Evolutionary conservation across 30 jellyfish, hydroid and myxozoan species (phyloP), one percentile per base, ranked within the genome.

Genomic region (Clytia hemisphaerica): DNA sequence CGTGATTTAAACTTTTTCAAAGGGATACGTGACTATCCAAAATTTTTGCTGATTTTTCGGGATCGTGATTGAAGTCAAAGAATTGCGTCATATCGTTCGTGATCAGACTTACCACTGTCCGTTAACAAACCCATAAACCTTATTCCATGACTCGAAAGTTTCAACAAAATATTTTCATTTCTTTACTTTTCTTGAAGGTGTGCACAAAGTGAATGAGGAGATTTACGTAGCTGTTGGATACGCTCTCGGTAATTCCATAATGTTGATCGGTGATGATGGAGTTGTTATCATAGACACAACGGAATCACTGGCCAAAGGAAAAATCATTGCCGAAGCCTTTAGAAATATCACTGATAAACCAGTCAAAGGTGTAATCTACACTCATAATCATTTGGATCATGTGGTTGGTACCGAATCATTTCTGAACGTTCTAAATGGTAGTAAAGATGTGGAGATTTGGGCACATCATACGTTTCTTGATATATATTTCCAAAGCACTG

Each of bases 261-360:
- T 58, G 71, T 58, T 58, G 58, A 58, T 58, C 37, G 71, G 71
- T 7, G 71, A 58, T 18, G 29, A 37, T 7, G 71, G 71, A 22
- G 37, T 58, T 21, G 71, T 58, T 21, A 58, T 58, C 1, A 45
- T 58, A 9, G 71, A 58, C 15, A 58, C 71, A 12, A 58, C 71
- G 16, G 71, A 58, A 21, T 58, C 71, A 58, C 21, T 21, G 21
- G 21, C 5, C 2, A 45, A 37, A 22, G 44, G 45, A 58, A 9
- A 36, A 0, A 27, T 21, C 14, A 58, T 58, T 24, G n/a, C 24
- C 37, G 29, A 58, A 58, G 45, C 27, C 14, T 58, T 58, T 29
- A 37, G 71, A 58, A 36, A 58, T 21, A 58, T 58, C 6, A 58
- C 71, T 16, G 53, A 58, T 36, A 58, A 58, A 58, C 71, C 71